These are phyloP conservation scores for Taenaris catops DNA, from an alignment of 2,888 invertebrate genomes.

Conservation along the genomic window DNA sequence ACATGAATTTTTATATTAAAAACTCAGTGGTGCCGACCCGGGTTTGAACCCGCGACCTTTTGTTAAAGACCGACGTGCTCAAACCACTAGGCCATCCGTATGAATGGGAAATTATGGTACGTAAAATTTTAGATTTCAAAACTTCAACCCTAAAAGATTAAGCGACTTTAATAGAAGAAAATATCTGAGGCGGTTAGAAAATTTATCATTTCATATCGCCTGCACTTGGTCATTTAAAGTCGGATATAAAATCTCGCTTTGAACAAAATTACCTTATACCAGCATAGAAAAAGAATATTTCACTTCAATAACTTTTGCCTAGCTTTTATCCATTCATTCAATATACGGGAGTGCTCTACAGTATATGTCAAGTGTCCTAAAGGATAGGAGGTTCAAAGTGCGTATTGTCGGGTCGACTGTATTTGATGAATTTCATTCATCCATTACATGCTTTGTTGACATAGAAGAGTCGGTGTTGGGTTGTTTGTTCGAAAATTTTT, in stretches of 20 bases:
- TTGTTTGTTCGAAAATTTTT: constrained; percentile 1
- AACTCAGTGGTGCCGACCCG: no score
- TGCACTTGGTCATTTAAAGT: no score
- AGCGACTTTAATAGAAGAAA: no score
- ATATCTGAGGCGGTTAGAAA: no score
- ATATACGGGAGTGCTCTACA: constrained; percentile 6
- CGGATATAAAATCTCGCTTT: constrained; percentile 1
- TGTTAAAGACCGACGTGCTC: no score
- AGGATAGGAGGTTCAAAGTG: constrained; percentile 4
- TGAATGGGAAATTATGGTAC: no score
- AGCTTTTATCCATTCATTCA: constrained; percentile 7
- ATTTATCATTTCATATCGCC: no score
- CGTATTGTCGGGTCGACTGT: constrained; percentile 7
- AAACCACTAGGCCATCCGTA: no score
- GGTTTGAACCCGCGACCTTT: no score
- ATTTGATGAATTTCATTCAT: constrained; percentile 7
- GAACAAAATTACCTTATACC: constrained; percentile 3
- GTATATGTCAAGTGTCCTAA: constrained; percentile 13
- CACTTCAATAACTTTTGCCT: constrained; percentile 11
- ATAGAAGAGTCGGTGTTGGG: constrained; percentile 1
- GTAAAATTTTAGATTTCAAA: no score
- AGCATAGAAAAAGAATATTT: constrained; percentile 10
- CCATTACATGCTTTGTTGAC: constrained; percentile 3
- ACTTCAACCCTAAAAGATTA: no score
- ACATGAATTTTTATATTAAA: no score